Conservation (phyloP, 2,113 vertebrate genomes). For the Proterorhinus semilunaris region DNA sequence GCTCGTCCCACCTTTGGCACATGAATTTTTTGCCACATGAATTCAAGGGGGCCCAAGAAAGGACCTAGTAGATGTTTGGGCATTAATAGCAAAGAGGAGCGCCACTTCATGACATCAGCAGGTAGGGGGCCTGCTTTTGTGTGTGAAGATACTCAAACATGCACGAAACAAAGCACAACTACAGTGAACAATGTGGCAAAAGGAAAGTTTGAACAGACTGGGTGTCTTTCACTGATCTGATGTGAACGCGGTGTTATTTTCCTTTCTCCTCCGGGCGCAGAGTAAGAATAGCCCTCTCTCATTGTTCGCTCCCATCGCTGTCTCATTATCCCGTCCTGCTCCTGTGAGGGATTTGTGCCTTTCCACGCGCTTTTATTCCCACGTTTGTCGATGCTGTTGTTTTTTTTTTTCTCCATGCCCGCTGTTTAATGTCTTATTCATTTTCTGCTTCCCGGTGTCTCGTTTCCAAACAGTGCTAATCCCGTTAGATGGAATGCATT, state of each 20-base stretch:
- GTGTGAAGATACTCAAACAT: no score
- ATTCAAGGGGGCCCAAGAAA: no score
- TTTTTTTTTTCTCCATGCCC: slow-evolving; percentile 37
- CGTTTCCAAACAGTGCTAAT: slow-evolving; percentile 68
- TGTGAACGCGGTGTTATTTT: not conserved
- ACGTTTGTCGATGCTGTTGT: slow-evolving; percentile 52
- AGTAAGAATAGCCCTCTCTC: slow-evolving; percentile 16
- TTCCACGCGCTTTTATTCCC: slow-evolving; percentile 50
- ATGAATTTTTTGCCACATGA: no score
- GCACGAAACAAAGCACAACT: no score
- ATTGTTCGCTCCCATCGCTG: slow-evolving; percentile 12
- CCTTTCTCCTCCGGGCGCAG: slow-evolving; percentile 3
- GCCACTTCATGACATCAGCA: no score
- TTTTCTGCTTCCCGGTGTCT: slow-evolving; percentile 43
- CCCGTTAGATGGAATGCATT: slow-evolving; percentile 70
- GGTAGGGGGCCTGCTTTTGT: no score
- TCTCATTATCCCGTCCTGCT: slow-evolving; percentile 24
- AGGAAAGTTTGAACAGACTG: no score
- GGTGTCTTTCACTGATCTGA: not conserved
- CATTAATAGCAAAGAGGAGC: no score
- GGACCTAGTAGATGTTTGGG: no score
- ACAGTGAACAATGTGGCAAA: no score
- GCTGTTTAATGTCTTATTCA: slow-evolving; percentile 51
- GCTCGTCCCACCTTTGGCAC: no score
- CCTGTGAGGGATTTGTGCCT: slow-evolving; percentile 35